Evolutionary conservation across 2,797 vertebrate genomes (phyloP), one percentile per base, ranked within the genome.

Genomic region (Melanotaenia parkinsoni): DNA sequence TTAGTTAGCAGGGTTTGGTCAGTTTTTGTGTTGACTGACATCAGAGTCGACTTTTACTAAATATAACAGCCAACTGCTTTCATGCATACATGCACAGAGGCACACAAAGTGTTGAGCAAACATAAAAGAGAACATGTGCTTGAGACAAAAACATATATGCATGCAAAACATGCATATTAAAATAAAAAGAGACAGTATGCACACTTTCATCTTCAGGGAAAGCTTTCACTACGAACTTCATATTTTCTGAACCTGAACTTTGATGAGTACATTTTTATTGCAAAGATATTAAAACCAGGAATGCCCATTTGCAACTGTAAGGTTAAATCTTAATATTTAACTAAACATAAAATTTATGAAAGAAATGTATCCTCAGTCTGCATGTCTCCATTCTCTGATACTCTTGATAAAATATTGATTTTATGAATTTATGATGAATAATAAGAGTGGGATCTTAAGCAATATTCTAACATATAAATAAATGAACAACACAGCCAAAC

Each of bases 1-100:
- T 92, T 85, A 87, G 83, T 91, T 86, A 88, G 81, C 76, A 70
- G 81, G 87, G 89, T 81, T 91, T 65, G 89, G 87, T 83, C 88
- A 77, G 60, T 78, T 54, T n/a, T 70, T 69, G 68, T 75, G 81
- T 85, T 89, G 85, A 84, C 83, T 89, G 86, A 86, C 70, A 67
- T 91, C 81, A 87, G 70, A 63, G 40, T 64, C 57, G 78, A 86
- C 67, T 85, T 51, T 64, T 38, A 20, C 81, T 81, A 82, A 88
- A 91, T 84, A 83, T 88, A 88, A 79, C 82, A 56, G 72, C 72
- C 70, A 69, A 78, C 59, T 84, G 83, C 57, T 57, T 58, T 45
- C 62, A 58, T 35, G 59, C 70, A 65, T 20, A 50, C 45, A 50
- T 35, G 24, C 20, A 70, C 10, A 51, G 4, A 22, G 5, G 24